Base-by-base conservation (phyloP, 2,113 vertebrate genomes). In the Lycaon pictus region DNA sequence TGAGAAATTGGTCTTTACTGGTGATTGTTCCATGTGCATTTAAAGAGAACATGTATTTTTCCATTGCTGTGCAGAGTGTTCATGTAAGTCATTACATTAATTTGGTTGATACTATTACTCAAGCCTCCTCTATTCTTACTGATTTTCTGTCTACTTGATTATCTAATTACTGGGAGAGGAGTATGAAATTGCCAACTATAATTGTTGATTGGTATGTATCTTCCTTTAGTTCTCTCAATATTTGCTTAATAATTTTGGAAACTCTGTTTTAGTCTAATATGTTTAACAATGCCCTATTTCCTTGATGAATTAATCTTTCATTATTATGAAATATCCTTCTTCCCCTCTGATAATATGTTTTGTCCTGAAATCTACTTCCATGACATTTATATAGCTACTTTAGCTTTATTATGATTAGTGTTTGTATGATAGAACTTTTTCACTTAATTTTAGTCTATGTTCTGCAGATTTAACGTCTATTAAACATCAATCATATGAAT, bases 221-320 rank as follows among this genome's bases (percentile, higher is more conserved):
- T 91, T 72, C n/a, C 25, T 81, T 71, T 71, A 56, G 35, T 82
- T 81, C 43, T 71, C 17, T 71, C 8, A 58, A 19, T 48, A 92
- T 60, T 90, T 79, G 25, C 11, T 91, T 77, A 90, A 67, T 62
- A n/a, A 80, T 92, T 92, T 63, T 91, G 35, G 20, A 71, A 82
- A 69, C 25, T 62, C n/a, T 60, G 10, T 69, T 67, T 92, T 63
- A 63, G 56, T 79, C 58, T 72, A 25, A 63, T 37, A 63, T 79
- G 37, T 77, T 63, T 51, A 51, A 90, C 43, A 90, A 17, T 77
- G 43, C 51, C 62, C 58, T 51, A 63, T 77, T 63, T 63, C 72
- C 29, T 53, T 89, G 87, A 76, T 9, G 11, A 62, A 63, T 90
- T 87, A 51, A 79, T 48, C 72, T 77, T 90, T 77, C 48, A 56